Evolutionary conservation across 2,113 vertebrate genomes (phyloP).

Genomic region (Notothenia coriiceps): DNA sequence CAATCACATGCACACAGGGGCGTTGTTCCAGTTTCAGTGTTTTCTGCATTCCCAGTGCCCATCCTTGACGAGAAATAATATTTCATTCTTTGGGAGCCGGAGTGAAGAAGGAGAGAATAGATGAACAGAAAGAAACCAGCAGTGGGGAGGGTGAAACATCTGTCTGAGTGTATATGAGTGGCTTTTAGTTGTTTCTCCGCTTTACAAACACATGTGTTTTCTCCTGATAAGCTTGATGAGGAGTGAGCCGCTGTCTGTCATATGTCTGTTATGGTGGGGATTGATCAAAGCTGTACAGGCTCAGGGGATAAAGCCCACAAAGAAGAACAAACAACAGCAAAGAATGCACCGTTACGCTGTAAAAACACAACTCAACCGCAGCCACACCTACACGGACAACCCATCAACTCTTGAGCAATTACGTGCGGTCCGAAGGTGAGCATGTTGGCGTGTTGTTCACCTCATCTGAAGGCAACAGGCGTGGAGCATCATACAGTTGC

Average conservation of each 20-base stretch:
- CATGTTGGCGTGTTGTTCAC: conserved; percentile 17
- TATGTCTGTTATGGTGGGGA: conserved; percentile 66
- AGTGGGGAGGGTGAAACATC: conserved; percentile 53
- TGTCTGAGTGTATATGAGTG: conserved; percentile 64
- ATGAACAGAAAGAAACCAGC: conserved; percentile 31
- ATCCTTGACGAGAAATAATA: conserved; percentile 40
- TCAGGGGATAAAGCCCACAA: conserved; percentile 66
- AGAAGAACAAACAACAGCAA: conserved; percentile 43
- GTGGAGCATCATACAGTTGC: conserved; percentile 36
- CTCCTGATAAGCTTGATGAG: conserved; percentile 76
- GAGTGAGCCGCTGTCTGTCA: conserved; percentile 74
- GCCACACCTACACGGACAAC: conserved; percentile 34
- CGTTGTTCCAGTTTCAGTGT: conserved; percentile 43
- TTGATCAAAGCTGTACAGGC: conserved; percentile 68
- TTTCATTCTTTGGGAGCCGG: conserved; percentile 52
- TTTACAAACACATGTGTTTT: conserved; percentile 76
- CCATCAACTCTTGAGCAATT: conserved; percentile 18
- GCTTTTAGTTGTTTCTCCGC: conserved; percentile 60
- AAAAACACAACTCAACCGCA: conserved; percentile 15
- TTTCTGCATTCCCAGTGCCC: conserved; percentile 6
- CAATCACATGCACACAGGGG: conserved; percentile 39
- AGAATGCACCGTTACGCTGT: background rate
- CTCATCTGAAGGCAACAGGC: conserved; percentile 57
- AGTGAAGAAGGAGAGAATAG: conserved; percentile 38
- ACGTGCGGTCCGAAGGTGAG: conserved; percentile 29